Evolutionary conservation across 30 jellyfish, hydroid and myxozoan species (phyloP).

Genomic region (Turritopsis rubra): DNA sequence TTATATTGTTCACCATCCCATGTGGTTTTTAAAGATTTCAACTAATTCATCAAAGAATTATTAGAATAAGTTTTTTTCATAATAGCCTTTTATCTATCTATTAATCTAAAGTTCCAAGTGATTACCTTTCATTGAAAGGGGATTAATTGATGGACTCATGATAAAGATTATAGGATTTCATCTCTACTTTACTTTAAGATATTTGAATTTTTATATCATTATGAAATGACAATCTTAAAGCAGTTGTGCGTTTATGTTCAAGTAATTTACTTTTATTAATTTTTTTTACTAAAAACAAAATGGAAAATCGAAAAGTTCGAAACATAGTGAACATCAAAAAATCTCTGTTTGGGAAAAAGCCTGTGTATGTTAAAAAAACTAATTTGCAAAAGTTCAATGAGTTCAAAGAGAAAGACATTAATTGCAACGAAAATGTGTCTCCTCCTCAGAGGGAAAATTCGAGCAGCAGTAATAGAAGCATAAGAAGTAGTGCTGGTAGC

Average conservation of each 20-base stretch:
- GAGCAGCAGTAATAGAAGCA: not conserved
- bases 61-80: not conserved
- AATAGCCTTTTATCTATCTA: constrained; percentile 9
- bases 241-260: not conserved
- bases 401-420: constrained; percentile 1
- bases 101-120: constrained; percentile 15
- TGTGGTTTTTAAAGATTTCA: not conserved
- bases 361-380: constrained; percentile 12
- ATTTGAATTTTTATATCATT: not conserved
- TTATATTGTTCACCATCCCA: not conserved
- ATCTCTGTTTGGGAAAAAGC: constrained; percentile 9
- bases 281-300: not conserved
- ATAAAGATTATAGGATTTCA: constrained; percentile 11
- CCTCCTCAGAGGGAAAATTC: not conserved
- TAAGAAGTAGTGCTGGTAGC: not conserved
- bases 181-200: not conserved
- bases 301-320: not conserved
- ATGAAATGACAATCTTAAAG: not conserved
- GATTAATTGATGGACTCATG: not conserved
- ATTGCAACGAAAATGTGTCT: not conserved
- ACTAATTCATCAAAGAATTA: not conserved
- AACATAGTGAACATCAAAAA: not conserved
- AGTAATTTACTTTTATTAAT: not conserved
- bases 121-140: constrained; percentile 10
- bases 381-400: constrained; percentile 8